Conservation (phyloP, 2,797 vertebrate genomes). For the Cryptoblepharus egeriae region DNA sequence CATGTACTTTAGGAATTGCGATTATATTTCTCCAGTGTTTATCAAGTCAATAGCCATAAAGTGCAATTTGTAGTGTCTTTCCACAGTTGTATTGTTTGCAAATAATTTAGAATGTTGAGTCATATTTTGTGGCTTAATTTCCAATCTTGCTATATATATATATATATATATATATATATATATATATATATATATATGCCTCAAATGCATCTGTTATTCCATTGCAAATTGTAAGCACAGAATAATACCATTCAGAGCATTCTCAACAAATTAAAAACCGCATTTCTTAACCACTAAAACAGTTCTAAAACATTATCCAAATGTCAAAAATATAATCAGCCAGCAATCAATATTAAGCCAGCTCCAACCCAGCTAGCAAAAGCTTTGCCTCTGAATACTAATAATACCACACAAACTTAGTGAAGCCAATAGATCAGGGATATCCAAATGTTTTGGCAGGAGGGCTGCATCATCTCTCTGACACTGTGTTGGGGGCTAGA, state of each 20-base stretch:
- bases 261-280: neutral
- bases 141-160: neutral
- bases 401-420: neutral
- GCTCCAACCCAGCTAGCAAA: neutral
- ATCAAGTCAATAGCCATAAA: slow-evolving; percentile 28
- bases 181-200: too few species aligned
- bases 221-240: neutral
- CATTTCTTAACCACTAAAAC: neutral
- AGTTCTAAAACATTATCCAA: neutral
- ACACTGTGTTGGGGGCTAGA: too few species aligned
- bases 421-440: neutral
- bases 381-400: neutral
- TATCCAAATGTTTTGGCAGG: too few species aligned
- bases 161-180: too few species aligned
- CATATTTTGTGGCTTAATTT: slow-evolving; percentile 25
- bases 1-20: slow-evolving; percentile 21
- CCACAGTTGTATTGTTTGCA: slow-evolving; percentile 11
- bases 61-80: slow-evolving; percentile 23
- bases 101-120: neutral
- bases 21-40: slow-evolving; percentile 6
- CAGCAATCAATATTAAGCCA: neutral
- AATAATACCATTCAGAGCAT: neutral
- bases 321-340: neutral
- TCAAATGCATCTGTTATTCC: slow-evolving; percentile 5
- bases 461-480: too few species aligned